Percentiles rank a stretch among this genome's conserved stretches.
Evolutionary conservation across 2,797 vertebrate species (phyloP).

Genomic region (Limosa lapponica): DNA sequence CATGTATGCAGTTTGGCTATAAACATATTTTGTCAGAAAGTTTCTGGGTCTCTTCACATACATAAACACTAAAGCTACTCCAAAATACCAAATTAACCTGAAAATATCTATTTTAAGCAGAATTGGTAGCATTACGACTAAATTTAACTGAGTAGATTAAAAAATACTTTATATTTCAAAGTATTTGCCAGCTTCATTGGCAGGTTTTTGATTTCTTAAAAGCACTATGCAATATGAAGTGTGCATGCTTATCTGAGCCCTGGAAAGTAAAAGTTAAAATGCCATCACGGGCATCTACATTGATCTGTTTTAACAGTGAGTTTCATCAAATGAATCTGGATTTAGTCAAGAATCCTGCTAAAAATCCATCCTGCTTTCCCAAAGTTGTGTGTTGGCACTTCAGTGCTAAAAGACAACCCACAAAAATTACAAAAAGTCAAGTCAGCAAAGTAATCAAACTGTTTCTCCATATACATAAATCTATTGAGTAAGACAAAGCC

Average conservation of each 20-base stretch:
- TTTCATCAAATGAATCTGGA: neutral
- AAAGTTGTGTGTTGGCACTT: neutral
- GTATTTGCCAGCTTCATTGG: fast-evolving
- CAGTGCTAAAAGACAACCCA: neutral
- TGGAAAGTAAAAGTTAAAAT: neutral
- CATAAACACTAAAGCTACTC: neutral
- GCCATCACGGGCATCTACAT: neutral
- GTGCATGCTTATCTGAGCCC: neutral
- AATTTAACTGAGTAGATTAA: neutral
- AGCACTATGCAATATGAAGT: neutral
- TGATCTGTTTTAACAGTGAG: neutral
- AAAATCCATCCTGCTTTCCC: neutral
- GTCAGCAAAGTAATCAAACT: neutral
- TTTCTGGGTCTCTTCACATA: neutral
- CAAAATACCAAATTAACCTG: neutral
- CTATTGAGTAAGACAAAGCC: neutral
- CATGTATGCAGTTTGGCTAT: neutral
- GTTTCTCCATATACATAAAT: neutral
- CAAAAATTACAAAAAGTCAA: neutral
- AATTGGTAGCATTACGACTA: neutral
- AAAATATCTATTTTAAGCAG: neutral
- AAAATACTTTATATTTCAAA: neutral
- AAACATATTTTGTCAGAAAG: neutral
- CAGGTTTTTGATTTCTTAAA: neutral
- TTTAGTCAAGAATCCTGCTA: neutral